phyloP scores from a whole-genome alignment of 2,113 vertebrate genomes.

The Sinocyclocheilus maitianheensis region DNA sequence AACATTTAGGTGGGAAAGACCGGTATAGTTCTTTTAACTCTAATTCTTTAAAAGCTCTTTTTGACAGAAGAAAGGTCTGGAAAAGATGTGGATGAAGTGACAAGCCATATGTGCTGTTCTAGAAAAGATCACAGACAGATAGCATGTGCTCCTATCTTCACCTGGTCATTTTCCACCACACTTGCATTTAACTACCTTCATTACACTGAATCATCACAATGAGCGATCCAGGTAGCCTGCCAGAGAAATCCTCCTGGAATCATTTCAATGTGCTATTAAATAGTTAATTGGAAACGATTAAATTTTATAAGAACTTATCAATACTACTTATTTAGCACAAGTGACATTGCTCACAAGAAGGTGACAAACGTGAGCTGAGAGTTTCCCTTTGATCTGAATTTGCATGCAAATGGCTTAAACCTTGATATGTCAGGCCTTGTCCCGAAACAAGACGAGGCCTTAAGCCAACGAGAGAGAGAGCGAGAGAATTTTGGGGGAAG shows the following conservation, averaged over 20 bases:
- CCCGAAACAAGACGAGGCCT: conserved; percentile 75
- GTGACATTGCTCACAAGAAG: conserved; percentile 62
- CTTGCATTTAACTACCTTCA: conserved; percentile 46
- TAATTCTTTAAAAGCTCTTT: not conserved
- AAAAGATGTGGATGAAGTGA: conserved; percentile 64
- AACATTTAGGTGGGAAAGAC: not conserved
- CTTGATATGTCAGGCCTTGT: conserved; percentile 86
- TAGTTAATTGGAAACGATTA: conserved; percentile 50
- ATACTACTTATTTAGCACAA: conserved; percentile 54
- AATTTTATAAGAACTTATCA: conserved; percentile 63
- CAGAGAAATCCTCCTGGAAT: conserved; percentile 40
- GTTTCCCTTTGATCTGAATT: conserved; percentile 92
- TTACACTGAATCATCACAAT: conserved; percentile 50
- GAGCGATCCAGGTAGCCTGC: conserved; percentile 44
- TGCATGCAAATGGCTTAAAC: conserved; percentile 93
- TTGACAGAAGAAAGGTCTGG: not conserved
- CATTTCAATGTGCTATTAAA: conserved; percentile 39
- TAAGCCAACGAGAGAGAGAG: conserved; percentile 47
- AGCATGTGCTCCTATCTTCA: conserved; percentile 59
- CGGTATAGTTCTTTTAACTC: not conserved
- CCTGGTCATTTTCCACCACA: conserved; percentile 54
- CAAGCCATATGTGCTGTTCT: conserved; percentile 51
- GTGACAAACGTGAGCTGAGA: conserved; percentile 85
- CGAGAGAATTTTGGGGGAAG: conserved; percentile 55
- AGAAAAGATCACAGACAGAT: conserved; percentile 52